Evolutionary conservation across 2,888 invertebrate genomes (phyloP).

Genomic region (Protula sp.): DNA sequence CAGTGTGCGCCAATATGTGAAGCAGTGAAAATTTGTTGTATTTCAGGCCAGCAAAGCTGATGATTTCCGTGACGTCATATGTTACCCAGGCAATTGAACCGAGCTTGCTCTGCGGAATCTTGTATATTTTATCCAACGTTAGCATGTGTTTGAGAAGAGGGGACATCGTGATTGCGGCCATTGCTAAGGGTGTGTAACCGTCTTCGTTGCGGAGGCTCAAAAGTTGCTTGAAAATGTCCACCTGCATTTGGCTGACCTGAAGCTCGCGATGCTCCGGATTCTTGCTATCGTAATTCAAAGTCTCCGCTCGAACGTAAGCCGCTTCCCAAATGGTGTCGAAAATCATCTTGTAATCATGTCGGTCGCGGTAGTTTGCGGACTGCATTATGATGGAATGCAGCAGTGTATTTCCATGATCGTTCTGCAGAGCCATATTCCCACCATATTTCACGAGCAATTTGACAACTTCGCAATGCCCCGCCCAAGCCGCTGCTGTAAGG

Average conservation of each 20-base stretch:
- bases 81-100: slow-evolving; percentile 28
- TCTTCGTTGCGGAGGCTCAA: slow-evolving; percentile 22
- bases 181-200: slow-evolving; percentile 22
- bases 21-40: slow-evolving; percentile 27
- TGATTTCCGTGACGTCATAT: slow-evolving; percentile 26
- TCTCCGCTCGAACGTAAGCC: slow-evolving; percentile 16
- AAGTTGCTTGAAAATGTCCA: slow-evolving; percentile 19
- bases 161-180: slow-evolving; percentile 17
- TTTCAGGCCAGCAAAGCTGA: slow-evolving; percentile 18
- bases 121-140: slow-evolving; percentile 26
- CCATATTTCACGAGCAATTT: slow-evolving; percentile 23
- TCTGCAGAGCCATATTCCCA: slow-evolving; percentile 20
- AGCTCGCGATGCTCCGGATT: slow-evolving; percentile 19
- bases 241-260: slow-evolving; percentile 17
- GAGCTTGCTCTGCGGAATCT: slow-evolving; percentile 26
- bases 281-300: slow-evolving; percentile 15
- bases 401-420: slow-evolving; percentile 20
- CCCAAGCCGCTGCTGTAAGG: slow-evolving; percentile 27
- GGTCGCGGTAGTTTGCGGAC: slow-evolving; percentile 14
- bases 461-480: slow-evolving; percentile 24
- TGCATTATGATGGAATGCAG: slow-evolving; percentile 22
- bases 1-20: slow-evolving; percentile 26
- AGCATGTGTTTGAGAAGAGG: slow-evolving; percentile 17
- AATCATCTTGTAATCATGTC: slow-evolving; percentile 17
- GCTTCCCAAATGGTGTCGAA: slow-evolving; percentile 21